These are phyloP conservation scores for Petrocephalus sullivani DNA, from an alignment of 2,797 vertebrate species.

Conservation along the genomic window DNA sequence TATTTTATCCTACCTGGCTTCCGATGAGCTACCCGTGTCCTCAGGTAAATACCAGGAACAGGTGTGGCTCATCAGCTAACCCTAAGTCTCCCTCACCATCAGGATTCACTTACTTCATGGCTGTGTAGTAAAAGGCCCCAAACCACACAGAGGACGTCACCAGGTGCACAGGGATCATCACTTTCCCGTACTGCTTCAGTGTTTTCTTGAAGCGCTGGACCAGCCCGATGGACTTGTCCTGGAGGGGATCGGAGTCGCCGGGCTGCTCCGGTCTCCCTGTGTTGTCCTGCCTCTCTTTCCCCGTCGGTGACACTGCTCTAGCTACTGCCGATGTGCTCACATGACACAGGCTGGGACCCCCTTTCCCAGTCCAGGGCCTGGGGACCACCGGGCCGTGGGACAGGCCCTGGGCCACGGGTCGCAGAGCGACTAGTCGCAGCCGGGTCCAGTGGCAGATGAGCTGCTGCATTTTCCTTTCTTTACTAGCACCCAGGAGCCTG, in stretches of 20 bases:
- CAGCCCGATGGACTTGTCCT: slow-evolving; percentile 84
- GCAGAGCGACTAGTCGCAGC: slow-evolving; percentile 44
- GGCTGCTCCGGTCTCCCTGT: not conserved
- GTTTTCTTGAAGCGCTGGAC: slow-evolving; percentile 89
- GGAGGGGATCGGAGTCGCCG: slow-evolving; percentile 80
- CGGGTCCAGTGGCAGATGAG: slow-evolving; percentile 45
- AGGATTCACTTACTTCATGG: slow-evolving; percentile 80
- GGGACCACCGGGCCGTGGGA: not conserved
- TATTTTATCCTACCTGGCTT: too few relatives aligned
- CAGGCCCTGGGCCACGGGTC: slow-evolving; percentile 9
- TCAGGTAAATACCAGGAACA: too few relatives aligned
- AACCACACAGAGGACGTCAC: slow-evolving; percentile 88
- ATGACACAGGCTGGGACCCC: slow-evolving; percentile 42
- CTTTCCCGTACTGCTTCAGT: slow-evolving; percentile 95
- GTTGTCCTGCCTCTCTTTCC: slow-evolving; percentile 19
- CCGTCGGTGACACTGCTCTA: slow-evolving; percentile 43
- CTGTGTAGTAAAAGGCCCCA: slow-evolving; percentile 91
- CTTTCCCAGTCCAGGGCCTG: slow-evolving; percentile 12
- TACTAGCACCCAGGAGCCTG: not conserved
- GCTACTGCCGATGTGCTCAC: slow-evolving; percentile 49
- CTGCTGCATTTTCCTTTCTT: slow-evolving; percentile 57
- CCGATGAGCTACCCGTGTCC: too few relatives aligned
- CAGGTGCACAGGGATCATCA: slow-evolving; percentile 89
- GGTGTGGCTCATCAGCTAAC: not conserved
- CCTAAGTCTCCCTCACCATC: not conserved